A percentile compares a stretch with the other conserved stretches of the same genome.
These are phyloP conservation scores for Laspeyria flexula DNA, from an alignment of 2,888 invertebrate genomes.

Conservation along the genomic window DNA sequence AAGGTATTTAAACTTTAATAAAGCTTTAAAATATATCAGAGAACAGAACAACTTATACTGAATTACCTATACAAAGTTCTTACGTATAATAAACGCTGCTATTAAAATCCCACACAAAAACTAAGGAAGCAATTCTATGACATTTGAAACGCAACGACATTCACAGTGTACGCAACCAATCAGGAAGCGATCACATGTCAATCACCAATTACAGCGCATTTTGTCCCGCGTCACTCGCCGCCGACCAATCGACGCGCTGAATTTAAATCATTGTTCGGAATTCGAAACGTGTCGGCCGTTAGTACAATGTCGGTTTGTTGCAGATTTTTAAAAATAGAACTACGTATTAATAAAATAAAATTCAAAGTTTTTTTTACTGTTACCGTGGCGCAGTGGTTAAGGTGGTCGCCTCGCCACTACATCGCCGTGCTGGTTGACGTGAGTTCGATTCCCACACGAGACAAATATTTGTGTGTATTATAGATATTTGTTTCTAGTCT, in stretches of 20 bases:
- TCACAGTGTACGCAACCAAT: slow-evolving; percentile 61
- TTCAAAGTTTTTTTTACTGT: too few relatives aligned
- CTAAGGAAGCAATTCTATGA: slow-evolving; percentile 42
- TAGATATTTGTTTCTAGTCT: too few relatives aligned
- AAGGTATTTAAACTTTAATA: background rate
- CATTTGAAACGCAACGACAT: slow-evolving; percentile 48
- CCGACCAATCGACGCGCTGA: slow-evolving; percentile 71
- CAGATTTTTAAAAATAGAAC: background rate
- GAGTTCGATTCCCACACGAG: too few relatives aligned
- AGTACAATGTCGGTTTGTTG: slow-evolving; percentile 16
- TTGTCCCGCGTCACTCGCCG: slow-evolving; percentile 70
- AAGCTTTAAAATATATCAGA: background rate
- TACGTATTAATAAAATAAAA: too few relatives aligned
- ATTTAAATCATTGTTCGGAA: slow-evolving; percentile 69
- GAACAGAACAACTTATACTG: too few relatives aligned
- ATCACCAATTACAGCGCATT: slow-evolving; percentile 82
- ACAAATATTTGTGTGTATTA: too few relatives aligned
- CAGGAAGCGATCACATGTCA: slow-evolving; percentile 80
- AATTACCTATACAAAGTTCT: background rate
- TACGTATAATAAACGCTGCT: slow-evolving; percentile 8
- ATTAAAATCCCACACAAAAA: slow-evolving; percentile 13
- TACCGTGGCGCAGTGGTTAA: too few relatives aligned
- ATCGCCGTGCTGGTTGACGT: too few relatives aligned
- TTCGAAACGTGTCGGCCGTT: slow-evolving; percentile 52
- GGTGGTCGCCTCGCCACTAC: too few relatives aligned